A percentile compares a stretch with the other conserved stretches of the same genome.
phyloP scores from a whole-genome alignment of 1,140 invertebrate genomes.

The Teleopsis dalmanni region DNA sequence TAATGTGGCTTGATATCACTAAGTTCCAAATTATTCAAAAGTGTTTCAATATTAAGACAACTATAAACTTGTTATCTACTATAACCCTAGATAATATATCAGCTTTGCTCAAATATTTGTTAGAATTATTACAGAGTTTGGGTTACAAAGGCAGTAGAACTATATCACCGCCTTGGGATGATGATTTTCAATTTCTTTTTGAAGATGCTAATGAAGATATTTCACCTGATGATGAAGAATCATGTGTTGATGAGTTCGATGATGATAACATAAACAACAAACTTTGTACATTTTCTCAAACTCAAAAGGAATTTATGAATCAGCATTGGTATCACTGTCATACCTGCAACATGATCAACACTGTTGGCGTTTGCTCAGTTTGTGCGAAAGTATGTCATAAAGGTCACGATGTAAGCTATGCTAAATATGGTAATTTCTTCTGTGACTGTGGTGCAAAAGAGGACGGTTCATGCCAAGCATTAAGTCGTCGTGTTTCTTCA shows the following conservation, averaged over 20 bases:
- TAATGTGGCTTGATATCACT: slow-evolving; percentile 69
- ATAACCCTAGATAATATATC: slow-evolving; percentile 36
- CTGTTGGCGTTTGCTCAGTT: slow-evolving; percentile 93
- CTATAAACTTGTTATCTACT: slow-evolving; percentile 1
- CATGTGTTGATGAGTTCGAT: slow-evolving; percentile 87
- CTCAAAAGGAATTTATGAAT: slow-evolving; percentile 97
- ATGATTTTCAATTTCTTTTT: slow-evolving; percentile 63
- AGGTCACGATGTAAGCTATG: slow-evolving; percentile 94
- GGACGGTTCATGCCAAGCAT: slow-evolving; percentile 57
- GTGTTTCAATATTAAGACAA: slow-evolving; percentile 50
- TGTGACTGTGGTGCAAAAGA: slow-evolving; percentile 98
- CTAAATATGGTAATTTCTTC: slow-evolving; percentile 98
- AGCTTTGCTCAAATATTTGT: slow-evolving; percentile 45
- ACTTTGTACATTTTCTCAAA: slow-evolving; percentile 93
- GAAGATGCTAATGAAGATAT: slow-evolving; percentile 61
- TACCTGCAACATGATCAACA: slow-evolving; percentile 96
- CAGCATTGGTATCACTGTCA: slow-evolving; percentile 98
- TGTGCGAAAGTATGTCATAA: slow-evolving; percentile 95
- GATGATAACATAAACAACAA: slow-evolving; percentile 91
- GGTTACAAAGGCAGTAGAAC: slow-evolving; percentile 49
- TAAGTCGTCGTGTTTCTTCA: slow-evolving; percentile 25
- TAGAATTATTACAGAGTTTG: slow-evolving; percentile 47
- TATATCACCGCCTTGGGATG: slow-evolving; percentile 69
- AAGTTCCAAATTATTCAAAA: slow-evolving; percentile 54
- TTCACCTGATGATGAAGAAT: slow-evolving; percentile 88